Conservation (phyloP, 2,113 vertebrate species). For the Xiphophorus hellerii region DNA sequence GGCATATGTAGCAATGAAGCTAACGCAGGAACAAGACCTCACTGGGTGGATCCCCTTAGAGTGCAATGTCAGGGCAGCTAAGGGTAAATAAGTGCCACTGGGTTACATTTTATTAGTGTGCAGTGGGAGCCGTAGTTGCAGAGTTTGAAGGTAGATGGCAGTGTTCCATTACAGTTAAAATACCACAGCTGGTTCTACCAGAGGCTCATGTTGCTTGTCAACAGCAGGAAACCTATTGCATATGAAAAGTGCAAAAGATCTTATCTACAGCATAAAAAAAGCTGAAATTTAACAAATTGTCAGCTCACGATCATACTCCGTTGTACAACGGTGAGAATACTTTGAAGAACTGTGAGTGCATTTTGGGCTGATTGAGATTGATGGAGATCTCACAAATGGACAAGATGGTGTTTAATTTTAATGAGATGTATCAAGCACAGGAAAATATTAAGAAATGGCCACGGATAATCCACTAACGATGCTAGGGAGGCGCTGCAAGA, state of each 20-base stretch:
- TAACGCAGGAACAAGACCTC: not conserved
- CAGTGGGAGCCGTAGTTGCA: slow-evolving; percentile 42
- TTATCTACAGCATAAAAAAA: slow-evolving; percentile 31
- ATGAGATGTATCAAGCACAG: not conserved
- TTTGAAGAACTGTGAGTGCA: slow-evolving; percentile 40
- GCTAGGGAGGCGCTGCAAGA: not conserved
- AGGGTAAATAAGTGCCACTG: not conserved
- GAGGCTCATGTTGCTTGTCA: slow-evolving; percentile 23
- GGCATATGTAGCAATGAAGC: not conserved
- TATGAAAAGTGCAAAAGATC: slow-evolving; percentile 47
- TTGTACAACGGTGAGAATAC: slow-evolving; percentile 26
- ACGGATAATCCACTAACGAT: not conserved
- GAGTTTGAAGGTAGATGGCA: slow-evolving; percentile 70
- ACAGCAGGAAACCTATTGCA: slow-evolving; percentile 32
- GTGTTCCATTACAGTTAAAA: slow-evolving; percentile 58
- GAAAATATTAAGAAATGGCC: not conserved
- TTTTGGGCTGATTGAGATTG: slow-evolving; percentile 35
- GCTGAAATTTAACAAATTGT: not conserved
- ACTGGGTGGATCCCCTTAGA: no score
- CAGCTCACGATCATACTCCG: not conserved
- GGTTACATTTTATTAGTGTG: not conserved
- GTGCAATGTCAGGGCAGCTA: no score
- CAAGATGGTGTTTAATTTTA: slow-evolving; percentile 27
- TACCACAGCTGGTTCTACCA: slow-evolving; percentile 13
- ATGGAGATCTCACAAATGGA: slow-evolving; percentile 31